Base-by-base conservation (phyloP, 1,140 invertebrate species). In the Drosophila sp. region DNA sequence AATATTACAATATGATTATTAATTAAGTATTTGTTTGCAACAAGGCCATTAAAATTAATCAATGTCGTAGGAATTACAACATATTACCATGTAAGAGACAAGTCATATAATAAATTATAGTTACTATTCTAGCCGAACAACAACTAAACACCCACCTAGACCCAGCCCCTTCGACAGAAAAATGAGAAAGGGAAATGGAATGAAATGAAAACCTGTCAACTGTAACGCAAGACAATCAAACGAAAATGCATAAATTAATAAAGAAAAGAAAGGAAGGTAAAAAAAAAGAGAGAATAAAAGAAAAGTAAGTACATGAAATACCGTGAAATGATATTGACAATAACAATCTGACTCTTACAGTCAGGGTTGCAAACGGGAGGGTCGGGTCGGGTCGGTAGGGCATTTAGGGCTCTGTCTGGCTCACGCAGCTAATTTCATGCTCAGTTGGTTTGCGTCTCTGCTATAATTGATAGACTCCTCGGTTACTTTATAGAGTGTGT, bases 181-280 rank as follows among this genome's bases (percentile, higher is more conserved):
- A 17, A 17, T 17, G 32, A 41, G 11, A 17, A 64, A 38, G 44
- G 25, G 30, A 55, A 35, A 11, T 32, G n/a, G 2, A 40, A n/a
- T 57, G 50, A 23, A 71, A 86, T 57, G 50, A 23, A 71, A 86
- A 89, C 84, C 76, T 87, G 83, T 87, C 84, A 87, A 87, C 83
- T 89, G 84, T 89, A 83, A 89, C 79, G 76, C 79, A 73, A 73
- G 84, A 70, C 83, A 83, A 83, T 86, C 76, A 76, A 17, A 79
- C 83, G 47, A 87, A 80, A 75, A 71, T 89, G 83, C 83, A 89
- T 86, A 87, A 87, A 87, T 87, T 87, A 89, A 89, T 87, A 89
- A 70, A 47, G 23, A 58, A 40, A 62, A 44, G 33, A 35, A 35
- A 35, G 33, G 10, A 17, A 17, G 17, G 17, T 17, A 79, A 58